These are phyloP conservation scores for Meta bourneti DNA, from an alignment of 2,888 invertebrate genomes.

Conservation along the genomic window DNA sequence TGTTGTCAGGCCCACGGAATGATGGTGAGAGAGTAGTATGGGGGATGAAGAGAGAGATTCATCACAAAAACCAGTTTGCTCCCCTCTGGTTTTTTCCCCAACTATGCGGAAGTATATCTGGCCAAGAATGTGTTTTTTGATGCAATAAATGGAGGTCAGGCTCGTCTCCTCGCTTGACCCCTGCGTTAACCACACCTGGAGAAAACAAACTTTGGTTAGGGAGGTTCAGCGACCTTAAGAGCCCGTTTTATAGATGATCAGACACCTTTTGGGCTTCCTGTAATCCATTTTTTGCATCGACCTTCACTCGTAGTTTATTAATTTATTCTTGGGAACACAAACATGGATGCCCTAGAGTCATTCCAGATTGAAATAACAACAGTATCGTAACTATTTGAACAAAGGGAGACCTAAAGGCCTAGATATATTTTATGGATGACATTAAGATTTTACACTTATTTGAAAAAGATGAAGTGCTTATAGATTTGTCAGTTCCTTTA, in stretches of 20 bases:
- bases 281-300: not conserved
- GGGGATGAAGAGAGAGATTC: not conserved
- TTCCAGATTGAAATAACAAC: not conserved
- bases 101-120: constrained; percentile 47
- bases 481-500: no score
- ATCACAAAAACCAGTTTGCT: constrained; percentile 46
- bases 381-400: not conserved
- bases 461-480: no score
- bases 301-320: not conserved
- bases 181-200: constrained; percentile 30
- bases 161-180: constrained; percentile 37
- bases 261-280: not conserved
- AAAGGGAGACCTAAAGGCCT: not conserved
- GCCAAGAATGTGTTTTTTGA: constrained; percentile 60
- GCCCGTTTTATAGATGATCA: constrained; percentile 34
- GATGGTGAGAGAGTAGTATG: not conserved
- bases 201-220: constrained; percentile 39
- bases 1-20: constrained; percentile 8
- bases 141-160: constrained; percentile 54
- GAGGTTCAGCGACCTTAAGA: constrained; percentile 52
- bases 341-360: not conserved
- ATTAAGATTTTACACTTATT: not conserved
- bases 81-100: constrained; percentile 29
- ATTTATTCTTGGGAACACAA: not conserved
- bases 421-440: not conserved